phyloP scores from a whole-genome alignment of 2,888 invertebrate species.

The Mesorhabditis spiculigera region DNA sequence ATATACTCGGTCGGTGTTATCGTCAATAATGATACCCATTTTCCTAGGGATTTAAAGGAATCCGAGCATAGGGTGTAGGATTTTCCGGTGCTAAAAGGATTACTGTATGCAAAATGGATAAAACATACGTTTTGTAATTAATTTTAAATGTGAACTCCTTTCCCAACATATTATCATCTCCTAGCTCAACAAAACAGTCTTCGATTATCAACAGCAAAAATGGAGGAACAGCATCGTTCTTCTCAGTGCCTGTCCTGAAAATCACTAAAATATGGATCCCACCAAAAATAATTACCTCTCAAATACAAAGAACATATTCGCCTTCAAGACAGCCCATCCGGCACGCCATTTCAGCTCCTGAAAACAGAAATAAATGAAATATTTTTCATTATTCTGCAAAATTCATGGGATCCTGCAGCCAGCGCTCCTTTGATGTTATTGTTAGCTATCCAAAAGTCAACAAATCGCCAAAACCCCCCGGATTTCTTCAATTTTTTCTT shows the following conservation, averaged over 20 bases:
- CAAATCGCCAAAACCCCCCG: neutral
- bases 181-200: conserved; percentile 54
- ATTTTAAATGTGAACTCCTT: conserved; percentile 53
- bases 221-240: conserved; percentile 39
- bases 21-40: conserved; percentile 53
- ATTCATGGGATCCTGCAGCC: no score
- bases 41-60: conserved; percentile 45
- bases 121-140: conserved; percentile 53
- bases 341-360: conserved; percentile 53
- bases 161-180: conserved; percentile 55
- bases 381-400: no score
- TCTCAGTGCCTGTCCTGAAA: conserved; percentile 25
- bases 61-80: conserved; percentile 47
- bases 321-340: conserved; percentile 50
- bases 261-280: neutral
- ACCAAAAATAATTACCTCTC: neutral
- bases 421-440: no score
- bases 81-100: conserved; percentile 37
- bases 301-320: conserved; percentile 51
- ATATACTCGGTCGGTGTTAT: conserved; percentile 56
- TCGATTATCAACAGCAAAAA: conserved; percentile 52
- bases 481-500: neutral
- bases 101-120: neutral
- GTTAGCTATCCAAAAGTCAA: no score
- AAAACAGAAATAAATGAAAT: conserved; percentile 17